Conservation (phyloP, 2,888 invertebrate genomes). For the Aphidoletes aphidimyza region DNA sequence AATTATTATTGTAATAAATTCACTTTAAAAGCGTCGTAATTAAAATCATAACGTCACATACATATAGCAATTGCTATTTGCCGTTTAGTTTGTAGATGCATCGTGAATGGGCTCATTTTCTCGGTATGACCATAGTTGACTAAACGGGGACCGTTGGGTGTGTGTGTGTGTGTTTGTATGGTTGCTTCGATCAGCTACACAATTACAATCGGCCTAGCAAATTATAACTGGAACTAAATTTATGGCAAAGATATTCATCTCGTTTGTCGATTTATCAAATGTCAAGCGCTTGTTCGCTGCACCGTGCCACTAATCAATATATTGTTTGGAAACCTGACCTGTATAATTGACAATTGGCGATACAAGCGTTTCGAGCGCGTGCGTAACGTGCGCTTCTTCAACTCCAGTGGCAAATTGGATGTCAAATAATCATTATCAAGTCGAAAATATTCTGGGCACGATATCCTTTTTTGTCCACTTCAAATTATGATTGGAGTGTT, state of each 20-base stretch:
- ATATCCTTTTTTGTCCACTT: slow-evolving; percentile 2
- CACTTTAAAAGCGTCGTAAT: slow-evolving; percentile 45
- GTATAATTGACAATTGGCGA: not conserved
- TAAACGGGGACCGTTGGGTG: too few species aligned
- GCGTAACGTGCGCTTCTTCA: too few species aligned
- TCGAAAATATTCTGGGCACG: slow-evolving; percentile 30
- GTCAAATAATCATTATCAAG: slow-evolving; percentile 34
- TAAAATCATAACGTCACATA: slow-evolving; percentile 44
- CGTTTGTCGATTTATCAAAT: slow-evolving; percentile 15
- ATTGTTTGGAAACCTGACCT: slow-evolving; percentile 22
- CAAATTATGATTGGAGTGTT: slow-evolving; percentile 1
- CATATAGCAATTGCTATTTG: slow-evolving; percentile 23
- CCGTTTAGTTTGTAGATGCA: not conserved
- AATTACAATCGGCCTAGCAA: slow-evolving; percentile 29
- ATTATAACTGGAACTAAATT: slow-evolving; percentile 43
- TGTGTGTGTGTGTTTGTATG: too few species aligned
- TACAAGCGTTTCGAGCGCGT: not conserved
- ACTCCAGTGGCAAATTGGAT: too few species aligned
- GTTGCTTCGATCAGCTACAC: too few species aligned
- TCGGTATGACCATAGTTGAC: too few species aligned
- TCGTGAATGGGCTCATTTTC: not conserved
- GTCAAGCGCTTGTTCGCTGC: not conserved
- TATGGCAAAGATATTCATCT: slow-evolving; percentile 22
- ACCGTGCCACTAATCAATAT: not conserved
- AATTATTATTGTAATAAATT: slow-evolving; percentile 48